These are phyloP conservation scores for Siniperca undulata DNA, from an alignment of 2,797 vertebrate species.

Conservation along the genomic window DNA sequence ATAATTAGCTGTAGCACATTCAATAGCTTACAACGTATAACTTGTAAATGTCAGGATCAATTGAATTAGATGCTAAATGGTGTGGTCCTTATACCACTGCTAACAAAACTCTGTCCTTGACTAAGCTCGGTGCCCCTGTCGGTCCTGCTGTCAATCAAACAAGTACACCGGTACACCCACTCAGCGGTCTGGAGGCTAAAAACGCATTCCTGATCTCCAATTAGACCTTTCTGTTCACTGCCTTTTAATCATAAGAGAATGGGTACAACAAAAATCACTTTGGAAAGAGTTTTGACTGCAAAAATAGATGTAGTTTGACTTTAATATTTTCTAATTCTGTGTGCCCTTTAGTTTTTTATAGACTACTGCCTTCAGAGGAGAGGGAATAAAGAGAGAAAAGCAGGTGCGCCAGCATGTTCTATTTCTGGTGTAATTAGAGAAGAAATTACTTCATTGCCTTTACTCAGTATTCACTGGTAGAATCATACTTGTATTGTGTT, in stretches of 20 bases:
- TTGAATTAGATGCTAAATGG: too few relatives aligned
- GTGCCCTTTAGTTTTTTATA: slow-evolving; percentile 8
- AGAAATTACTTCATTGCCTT: slow-evolving; percentile 44
- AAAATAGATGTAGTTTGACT: not conserved
- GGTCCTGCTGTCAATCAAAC: not conserved
- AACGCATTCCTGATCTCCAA: not conserved
- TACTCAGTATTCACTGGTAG: slow-evolving; percentile 40
- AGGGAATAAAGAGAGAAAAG: slow-evolving; percentile 29
- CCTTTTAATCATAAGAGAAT: not conserved
- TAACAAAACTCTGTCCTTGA: not conserved
- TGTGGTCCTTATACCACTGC: not conserved
- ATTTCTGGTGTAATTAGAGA: slow-evolving; percentile 64
- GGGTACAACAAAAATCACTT: not conserved
- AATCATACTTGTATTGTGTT: slow-evolving; percentile 51
- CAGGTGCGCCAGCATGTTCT: slow-evolving; percentile 49
- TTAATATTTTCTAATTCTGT: not conserved
- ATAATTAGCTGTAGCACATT: not conserved
- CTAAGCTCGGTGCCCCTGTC: not conserved
- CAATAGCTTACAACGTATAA: not conserved
- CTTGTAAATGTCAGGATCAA: not conserved
- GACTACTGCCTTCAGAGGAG: slow-evolving; percentile 19
- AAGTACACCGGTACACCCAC: not conserved
- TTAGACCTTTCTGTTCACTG: not conserved
- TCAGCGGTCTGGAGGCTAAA: not conserved
- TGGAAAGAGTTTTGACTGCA: not conserved